phyloP scores from a whole-genome alignment of 2,888 invertebrate species.

The Atrina japonica region DNA sequence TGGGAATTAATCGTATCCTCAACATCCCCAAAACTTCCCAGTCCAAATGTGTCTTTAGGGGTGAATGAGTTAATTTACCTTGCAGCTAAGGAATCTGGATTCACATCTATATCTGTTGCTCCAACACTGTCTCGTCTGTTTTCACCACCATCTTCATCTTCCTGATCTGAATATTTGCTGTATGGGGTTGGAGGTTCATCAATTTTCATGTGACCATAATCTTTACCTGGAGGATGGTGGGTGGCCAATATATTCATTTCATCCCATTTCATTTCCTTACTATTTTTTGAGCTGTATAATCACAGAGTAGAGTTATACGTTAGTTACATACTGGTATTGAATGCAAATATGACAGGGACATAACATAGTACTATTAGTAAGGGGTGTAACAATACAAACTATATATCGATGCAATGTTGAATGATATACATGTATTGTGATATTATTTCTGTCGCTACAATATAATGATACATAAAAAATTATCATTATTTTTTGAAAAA shows the following conservation, averaged over 20 bases:
- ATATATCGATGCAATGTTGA: too few relatives aligned
- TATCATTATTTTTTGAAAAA: too few relatives aligned
- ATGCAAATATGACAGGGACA: too few relatives aligned
- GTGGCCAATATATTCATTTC: slow-evolving; percentile 99
- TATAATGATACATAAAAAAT: too few relatives aligned
- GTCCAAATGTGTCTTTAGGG: too few relatives aligned
- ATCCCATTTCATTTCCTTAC: slow-evolving; percentile 84
- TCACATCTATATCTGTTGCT: slow-evolving; percentile 47
- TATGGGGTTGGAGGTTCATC: slow-evolving; percentile 97
- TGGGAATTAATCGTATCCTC: too few relatives aligned
- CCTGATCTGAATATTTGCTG: slow-evolving; percentile 83
- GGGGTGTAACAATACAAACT: too few relatives aligned
- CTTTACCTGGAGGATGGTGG: slow-evolving; percentile 97
- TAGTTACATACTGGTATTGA: neutral
- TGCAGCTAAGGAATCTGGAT: slow-evolving; percentile 58
- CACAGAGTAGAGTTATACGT: neutral
- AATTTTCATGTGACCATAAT: slow-evolving; percentile 98
- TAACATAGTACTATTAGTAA: too few relatives aligned
- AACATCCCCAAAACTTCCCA: too few relatives aligned
- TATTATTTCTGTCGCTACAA: too few relatives aligned
- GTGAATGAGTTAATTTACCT: slow-evolving; percentile 46
- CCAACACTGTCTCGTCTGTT: slow-evolving; percentile 63
- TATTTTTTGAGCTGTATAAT: slow-evolving; percentile 4
- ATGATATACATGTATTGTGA: too few relatives aligned
- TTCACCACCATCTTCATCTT: slow-evolving; percentile 81